Evolutionary conservation across 1,140 invertebrate genomes (phyloP), one percentile per base, ranked within the genome.

Genomic region (Solenopsis invicta): DNA sequence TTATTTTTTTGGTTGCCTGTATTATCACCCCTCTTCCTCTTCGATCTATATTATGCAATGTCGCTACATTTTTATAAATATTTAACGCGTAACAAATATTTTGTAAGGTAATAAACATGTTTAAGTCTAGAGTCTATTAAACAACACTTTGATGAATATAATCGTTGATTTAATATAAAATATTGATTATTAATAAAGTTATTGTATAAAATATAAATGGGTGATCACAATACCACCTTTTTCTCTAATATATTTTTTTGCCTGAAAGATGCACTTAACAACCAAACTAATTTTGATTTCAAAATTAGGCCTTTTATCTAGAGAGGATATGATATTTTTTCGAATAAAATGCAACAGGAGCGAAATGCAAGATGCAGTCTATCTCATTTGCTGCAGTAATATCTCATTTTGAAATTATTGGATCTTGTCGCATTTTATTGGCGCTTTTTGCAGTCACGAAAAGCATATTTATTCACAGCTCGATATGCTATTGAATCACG

Each of bases 401-500:
- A 81, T 71, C 37, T 5, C 16, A 71, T 21, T 71, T 45, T 50
- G 66, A 45, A 71, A 81, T 81, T 71, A 81, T 71, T 71, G 66
- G 37, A 56, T 81, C 66, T 71, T 81, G 64, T 81, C 50, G 52
- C 78, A 71, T 56, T 71, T 81, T 50, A 81, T 34, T 24, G 9
- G 16, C 37, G 78, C 66, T 81, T 81, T 81, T 81, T 71, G 66
- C 78, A 81, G 29, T 81, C 78, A 48, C 37, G 50, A 56, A 56
- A 50, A 71, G 48, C 10, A 16, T 71, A 81, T 71, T 81, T 81
- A 56, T 81, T 81, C 78, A 45, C 64, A 71, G 66, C n/a, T 81
- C 66, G 52, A 81, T 81, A 81, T 34, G 16, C 21, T 71, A 81
- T 81, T 56, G 78, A 81, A 71, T 81, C 21, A 71, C 66, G 66